A percentile compares a stretch with the other conserved stretches of the same genome.
These are phyloP conservation scores for Oryzias celebensis DNA, from an alignment of 2,113 vertebrate genomes.

Conservation along the genomic window DNA sequence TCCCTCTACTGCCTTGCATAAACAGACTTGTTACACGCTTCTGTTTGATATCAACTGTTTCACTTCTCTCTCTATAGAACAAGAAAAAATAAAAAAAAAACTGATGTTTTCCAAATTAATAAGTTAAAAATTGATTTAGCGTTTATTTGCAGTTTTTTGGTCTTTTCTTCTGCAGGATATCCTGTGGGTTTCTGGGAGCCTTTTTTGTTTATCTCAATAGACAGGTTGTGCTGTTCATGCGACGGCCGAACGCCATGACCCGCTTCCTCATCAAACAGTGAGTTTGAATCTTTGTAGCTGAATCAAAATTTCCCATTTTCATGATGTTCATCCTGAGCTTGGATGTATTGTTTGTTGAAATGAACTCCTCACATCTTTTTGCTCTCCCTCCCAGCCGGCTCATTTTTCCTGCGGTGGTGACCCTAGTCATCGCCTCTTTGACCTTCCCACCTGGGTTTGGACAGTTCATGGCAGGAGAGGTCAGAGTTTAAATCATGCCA, in stretches of 20 bases:
- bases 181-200: conserved; percentile 90
- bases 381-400: conserved; percentile 77
- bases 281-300: conserved; percentile 48
- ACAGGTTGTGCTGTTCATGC: conserved; percentile 88
- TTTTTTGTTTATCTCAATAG: conserved; percentile 94
- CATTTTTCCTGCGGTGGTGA: conserved; percentile 88
- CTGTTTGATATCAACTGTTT: no score
- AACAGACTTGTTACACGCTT: no score
- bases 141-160: not conserved
- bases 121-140: not conserved
- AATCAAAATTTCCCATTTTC: not conserved
- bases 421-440: conserved; percentile 85
- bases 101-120: no score
- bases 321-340: not conserved
- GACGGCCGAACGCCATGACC: conserved; percentile 82
- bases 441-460: conserved; percentile 93
- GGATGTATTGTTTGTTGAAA: not conserved
- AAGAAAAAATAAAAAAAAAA: no score
- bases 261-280: conserved; percentile 90
- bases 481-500: conserved; percentile 63
- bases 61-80: no score
- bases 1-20: no score
- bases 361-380: not conserved
- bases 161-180: conserved; percentile 62
- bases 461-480: conserved; percentile 98